Percentiles rank a stretch among this genome's conserved stretches.
phyloP scores from a whole-genome alignment of 2,888 invertebrate species.

The Sipunculus nudus region DNA sequence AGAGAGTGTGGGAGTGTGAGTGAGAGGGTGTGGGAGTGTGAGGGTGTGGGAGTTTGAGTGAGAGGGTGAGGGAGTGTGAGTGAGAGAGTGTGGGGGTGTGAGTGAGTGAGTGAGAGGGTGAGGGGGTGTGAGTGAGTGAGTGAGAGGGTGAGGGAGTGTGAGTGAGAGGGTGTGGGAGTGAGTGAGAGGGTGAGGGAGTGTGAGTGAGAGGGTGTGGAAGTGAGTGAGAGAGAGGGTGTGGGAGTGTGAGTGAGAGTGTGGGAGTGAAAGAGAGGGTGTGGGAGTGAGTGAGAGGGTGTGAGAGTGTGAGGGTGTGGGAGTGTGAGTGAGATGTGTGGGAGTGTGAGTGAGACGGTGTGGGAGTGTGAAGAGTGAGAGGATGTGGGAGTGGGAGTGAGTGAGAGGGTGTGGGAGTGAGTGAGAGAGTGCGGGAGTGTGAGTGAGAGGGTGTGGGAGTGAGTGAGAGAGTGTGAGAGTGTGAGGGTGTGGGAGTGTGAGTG shows the following conservation, averaged over 20 bases:
- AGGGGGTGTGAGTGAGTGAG: background rate
- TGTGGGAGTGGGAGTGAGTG: background rate
- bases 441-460: slow-evolving; percentile 8
- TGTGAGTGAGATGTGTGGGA: slow-evolving; percentile 1
- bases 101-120: background rate
- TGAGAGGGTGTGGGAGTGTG: background rate
- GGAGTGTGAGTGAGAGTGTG: background rate
- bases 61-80: background rate
- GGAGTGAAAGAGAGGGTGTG: background rate
- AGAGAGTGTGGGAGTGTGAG: background rate
- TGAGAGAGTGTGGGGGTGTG: background rate
- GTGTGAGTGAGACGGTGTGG: background rate
- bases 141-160: background rate
- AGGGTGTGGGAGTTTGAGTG: background rate
- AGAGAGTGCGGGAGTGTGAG: background rate
- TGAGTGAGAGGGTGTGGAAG: background rate
- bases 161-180: background rate
- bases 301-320: background rate
- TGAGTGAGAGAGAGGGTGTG: background rate
- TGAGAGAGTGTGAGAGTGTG: background rate
- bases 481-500: background rate
- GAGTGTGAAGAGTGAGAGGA: background rate
- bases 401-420: background rate
- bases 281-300: background rate
- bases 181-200: background rate